Conservation (phyloP, 2,797 vertebrate genomes). For the Acanthornis magna region DNA sequence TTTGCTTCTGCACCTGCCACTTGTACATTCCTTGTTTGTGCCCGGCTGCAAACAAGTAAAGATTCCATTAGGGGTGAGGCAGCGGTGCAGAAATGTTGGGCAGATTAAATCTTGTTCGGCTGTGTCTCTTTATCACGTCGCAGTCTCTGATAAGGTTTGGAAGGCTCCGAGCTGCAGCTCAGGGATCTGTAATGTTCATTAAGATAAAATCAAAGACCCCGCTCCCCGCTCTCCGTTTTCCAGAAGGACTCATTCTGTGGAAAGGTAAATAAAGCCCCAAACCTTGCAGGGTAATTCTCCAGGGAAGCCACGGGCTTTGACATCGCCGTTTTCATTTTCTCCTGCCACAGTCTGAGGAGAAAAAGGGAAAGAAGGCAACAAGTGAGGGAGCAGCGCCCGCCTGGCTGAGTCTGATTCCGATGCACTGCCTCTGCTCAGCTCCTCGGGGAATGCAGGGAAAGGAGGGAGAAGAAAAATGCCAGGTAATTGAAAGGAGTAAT, state of each 20-base stretch:
- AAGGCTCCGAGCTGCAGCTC: neutral
- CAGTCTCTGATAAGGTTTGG: neutral
- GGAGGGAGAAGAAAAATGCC: neutral
- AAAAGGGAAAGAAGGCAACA: neutral
- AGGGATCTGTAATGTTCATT: neutral
- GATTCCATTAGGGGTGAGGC: neutral
- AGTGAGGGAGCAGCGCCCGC: neutral
- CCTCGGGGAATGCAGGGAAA: neutral
- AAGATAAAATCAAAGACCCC: constrained; percentile 8
- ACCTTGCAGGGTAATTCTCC: neutral
- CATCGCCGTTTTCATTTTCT: neutral
- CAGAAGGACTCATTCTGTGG: neutral
- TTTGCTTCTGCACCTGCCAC: neutral
- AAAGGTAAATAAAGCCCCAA: neutral
- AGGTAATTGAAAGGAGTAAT: constrained; percentile 54
- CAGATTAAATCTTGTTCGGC: neutral
- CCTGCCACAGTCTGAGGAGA: neutral
- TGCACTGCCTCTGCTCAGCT: neutral
- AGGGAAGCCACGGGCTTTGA: neutral
- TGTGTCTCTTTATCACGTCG: neutral
- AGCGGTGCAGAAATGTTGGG: neutral
- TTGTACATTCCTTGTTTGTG: neutral
- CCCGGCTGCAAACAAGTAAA: neutral
- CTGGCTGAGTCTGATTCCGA: neutral
- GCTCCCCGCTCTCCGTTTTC: neutral